A percentile compares a stretch with the other conserved stretches of the same genome.
phyloP scores from a whole-genome alignment of 1,140 invertebrate species.

The Radopholus similis region DNA sequence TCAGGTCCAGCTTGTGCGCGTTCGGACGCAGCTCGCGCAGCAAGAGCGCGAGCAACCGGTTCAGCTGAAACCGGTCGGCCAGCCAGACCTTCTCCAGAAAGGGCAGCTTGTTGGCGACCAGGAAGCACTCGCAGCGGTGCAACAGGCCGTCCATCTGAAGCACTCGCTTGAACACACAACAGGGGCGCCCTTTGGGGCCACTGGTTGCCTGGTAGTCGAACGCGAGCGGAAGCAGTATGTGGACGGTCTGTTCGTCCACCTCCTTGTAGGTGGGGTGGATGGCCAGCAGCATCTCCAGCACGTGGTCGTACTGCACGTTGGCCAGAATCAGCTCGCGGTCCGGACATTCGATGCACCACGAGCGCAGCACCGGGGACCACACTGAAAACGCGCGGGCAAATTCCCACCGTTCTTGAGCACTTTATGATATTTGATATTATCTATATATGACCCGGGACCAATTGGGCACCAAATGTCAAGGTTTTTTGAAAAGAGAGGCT shows the following conservation, averaged over 20 bases:
- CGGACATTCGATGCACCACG: conserved; percentile 59
- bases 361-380: conserved; percentile 33
- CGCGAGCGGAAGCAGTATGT: conserved; percentile 56
- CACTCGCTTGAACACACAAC: background rate
- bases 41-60: conserved; percentile 53
- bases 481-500: too few species aligned
- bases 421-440: conserved; percentile 3
- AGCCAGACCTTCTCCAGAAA: conserved; percentile 60
- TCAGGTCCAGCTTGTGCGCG: conserved; percentile 50
- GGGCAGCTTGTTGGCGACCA: conserved; percentile 55
- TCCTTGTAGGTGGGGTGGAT: conserved; percentile 60
- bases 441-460: too few species aligned
- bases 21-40: conserved; percentile 54
- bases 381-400: background rate
- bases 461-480: too few species aligned
- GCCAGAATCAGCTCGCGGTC: conserved; percentile 57
- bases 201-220: conserved; percentile 55
- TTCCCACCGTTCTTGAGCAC: background rate
- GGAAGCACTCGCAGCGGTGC: conserved; percentile 59
- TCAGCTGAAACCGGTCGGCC: conserved; percentile 58
- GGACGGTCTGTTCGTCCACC: conserved; percentile 58
- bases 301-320: conserved; percentile 60
- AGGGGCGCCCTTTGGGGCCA: conserved; percentile 6
- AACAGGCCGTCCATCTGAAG: conserved; percentile 58
- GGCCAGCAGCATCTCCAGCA: conserved; percentile 51